Base-by-base conservation (phyloP, 2,113 vertebrate species). In the Himantopus leucocephalus region DNA sequence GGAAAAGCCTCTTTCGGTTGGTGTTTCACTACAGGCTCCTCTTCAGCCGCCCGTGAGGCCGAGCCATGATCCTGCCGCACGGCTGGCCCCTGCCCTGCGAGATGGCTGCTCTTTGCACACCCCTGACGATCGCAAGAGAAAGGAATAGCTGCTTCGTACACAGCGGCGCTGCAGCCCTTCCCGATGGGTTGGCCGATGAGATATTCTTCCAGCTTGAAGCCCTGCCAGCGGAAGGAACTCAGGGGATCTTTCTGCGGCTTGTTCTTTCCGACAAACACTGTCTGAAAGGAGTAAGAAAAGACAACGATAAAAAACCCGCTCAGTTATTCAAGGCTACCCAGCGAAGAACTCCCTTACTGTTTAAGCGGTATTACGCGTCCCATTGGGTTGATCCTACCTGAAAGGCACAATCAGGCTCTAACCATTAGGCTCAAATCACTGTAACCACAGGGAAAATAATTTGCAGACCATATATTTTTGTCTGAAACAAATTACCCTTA, bases 121-220 rank as follows among this genome's bases (percentile, higher is more conserved):
- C 32, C 59, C 68, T 2, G 73, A 35, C 26, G 20, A 4, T 3
- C 0, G 9, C 52, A 56, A 9, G 87, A 55, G 39, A 97, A 97
- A 8, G 97, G 97, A 82, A 98, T 84, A 0, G 98, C 94, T 18
- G 99, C 99, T 84, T 99, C 99, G 0, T 99, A 99, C 60, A 99
- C 99, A 0, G 98, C 99, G 0, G 98, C 99, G 0, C 98, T 99
- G 92, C 99, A 99, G 70, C 99, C 99, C 97, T 99, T 99, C 81
- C 99, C 99, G 1, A 99, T 97, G 97, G 98, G 97, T 2, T 98
- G 98, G 20, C 99, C 99, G 1, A 99, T 98, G 43, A 98, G 92
- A 39, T 99, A 99, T 9, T 99, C 99, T 39, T 99, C 99, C 97
- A 99, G 97, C 79, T 88, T 98, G 97, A 99, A 99, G 82, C 99